phyloP scores from a whole-genome alignment of 2,888 invertebrate species.

The Halocaridina rubra region DNA sequence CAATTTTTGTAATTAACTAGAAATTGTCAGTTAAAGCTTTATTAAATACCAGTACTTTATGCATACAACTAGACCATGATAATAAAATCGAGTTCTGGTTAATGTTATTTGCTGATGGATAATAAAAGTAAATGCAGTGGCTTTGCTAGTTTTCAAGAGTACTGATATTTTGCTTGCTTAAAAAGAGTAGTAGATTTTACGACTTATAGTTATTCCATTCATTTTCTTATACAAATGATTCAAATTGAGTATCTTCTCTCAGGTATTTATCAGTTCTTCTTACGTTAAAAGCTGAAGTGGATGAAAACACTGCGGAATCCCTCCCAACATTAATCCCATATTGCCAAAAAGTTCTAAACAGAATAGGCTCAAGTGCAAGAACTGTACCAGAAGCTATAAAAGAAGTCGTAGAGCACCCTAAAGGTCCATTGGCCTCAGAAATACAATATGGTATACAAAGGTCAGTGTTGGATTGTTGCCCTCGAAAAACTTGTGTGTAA shows the following conservation, averaged over 20 bases:
- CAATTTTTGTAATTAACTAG: too few relatives aligned
- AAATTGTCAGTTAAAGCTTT: too few relatives aligned
- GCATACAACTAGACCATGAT: too few relatives aligned
- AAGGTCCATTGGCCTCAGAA: conserved; percentile 73
- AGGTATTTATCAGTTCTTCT: conserved; percentile 53
- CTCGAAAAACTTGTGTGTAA: too few relatives aligned
- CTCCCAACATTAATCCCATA: conserved; percentile 31
- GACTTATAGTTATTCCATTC: neutral
- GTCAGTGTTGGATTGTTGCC: too few relatives aligned
- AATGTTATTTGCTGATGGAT: too few relatives aligned
- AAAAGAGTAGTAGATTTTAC: neutral
- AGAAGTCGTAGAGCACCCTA: conserved; percentile 23
- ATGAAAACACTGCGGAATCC: conserved; percentile 40
- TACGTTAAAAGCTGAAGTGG: conserved; percentile 50
- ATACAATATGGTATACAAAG: conserved; percentile 83
- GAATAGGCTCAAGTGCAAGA: conserved; percentile 2
- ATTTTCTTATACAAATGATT: neutral
- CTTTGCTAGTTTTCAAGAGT: neutral
- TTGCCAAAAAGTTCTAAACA: conserved; percentile 15
- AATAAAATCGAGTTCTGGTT: too few relatives aligned
- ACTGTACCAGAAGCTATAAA: conserved; percentile 37
- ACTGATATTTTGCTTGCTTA: neutral
- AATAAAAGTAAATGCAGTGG: too few relatives aligned
- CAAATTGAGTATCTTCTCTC: neutral
- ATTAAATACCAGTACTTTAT: too few relatives aligned